Evolutionary conservation across 2,113 vertebrate species (phyloP), one percentile per base, ranked within the genome.

Genomic region (Erinaceus europaeus): DNA sequence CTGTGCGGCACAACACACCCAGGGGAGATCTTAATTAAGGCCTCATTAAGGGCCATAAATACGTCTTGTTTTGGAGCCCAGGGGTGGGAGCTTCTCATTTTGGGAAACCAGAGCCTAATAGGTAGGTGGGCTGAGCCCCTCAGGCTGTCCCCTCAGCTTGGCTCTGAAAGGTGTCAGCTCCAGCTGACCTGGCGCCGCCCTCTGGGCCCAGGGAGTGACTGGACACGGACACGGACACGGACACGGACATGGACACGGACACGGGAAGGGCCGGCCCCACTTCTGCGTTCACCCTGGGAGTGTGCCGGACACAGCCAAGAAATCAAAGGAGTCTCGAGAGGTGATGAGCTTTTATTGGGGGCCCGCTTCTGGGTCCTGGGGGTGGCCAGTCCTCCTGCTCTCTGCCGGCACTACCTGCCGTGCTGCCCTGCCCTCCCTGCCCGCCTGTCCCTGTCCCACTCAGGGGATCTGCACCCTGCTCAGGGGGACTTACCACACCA

Each of bases 11-110:
- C 50, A 27, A 77, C 72, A 76, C 64, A 71, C 69, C 57, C 83
- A 75, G 42, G 74, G 87, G 87, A 93, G 85, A 80, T 91, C 67
- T 81, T 91, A 94, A 94, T 92, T 84, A 78, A 90, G 87, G 88
- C 76, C 50, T 93, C 80, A 95, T 94, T 86, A 93, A 71, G 68
- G 25, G 53, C 90, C 75, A 90, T 90, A 93, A 90, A 89, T 83
- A 90, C 44, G 75, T 13, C 48, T 88, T 90, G 48, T 85, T 93
- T 81, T 42, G 84, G 78, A 40, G 62, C 12, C 38, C 34, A 65
- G 84, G 84, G 90, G 82, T 65, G 72, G 57, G 75, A 77, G 48
- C 80, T 94, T 93, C 78, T 53, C 44, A 68, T 82, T 65, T 93
- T 53, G 89, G 68, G 88, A 89, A 90, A 72, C 36, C 52, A 72